Conservation (phyloP, 2,797 vertebrate species). For the Paratrypauchen microcephalus region DNA sequence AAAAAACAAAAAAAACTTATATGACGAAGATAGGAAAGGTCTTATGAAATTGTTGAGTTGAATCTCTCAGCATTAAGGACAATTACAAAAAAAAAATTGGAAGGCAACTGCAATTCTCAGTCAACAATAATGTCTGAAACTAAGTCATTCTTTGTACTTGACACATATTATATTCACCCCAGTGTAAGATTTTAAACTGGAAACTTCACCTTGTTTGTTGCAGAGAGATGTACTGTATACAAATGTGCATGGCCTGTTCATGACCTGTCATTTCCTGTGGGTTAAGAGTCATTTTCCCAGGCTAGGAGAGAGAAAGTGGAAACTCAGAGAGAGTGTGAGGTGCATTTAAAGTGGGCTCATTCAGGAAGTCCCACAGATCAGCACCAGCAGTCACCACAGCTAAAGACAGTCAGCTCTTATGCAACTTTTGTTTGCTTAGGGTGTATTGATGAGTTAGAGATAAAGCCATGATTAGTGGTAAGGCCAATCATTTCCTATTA, state of each 20-base stretch:
- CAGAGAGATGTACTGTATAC: constrained; percentile 8
- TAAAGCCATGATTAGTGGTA: too few relatives aligned
- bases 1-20: not conserved
- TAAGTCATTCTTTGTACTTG: too few relatives aligned
- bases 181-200: not conserved
- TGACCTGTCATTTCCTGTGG: constrained; percentile 62
- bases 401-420: not conserved
- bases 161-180: too few relatives aligned
- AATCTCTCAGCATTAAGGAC: too few relatives aligned
- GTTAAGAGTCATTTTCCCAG: constrained; percentile 59
- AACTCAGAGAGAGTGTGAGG: constrained; percentile 42
- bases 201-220: not conserved
- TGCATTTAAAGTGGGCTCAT: constrained; percentile 61
- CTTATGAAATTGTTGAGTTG: too few relatives aligned
- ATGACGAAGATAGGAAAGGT: too few relatives aligned
- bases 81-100: too few relatives aligned
- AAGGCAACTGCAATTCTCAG: too few relatives aligned
- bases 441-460: too few relatives aligned
- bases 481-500: too few relatives aligned
- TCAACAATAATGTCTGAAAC: too few relatives aligned
- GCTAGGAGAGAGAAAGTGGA: constrained; percentile 44
- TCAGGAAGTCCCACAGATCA: constrained; percentile 20
- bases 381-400: constrained; percentile 6
- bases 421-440: not conserved
- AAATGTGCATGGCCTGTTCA: constrained; percentile 13